Evolutionary conservation across 2,113 vertebrate species (phyloP), one percentile per base, ranked within the genome.

Genomic region (Micronisus gabar): DNA sequence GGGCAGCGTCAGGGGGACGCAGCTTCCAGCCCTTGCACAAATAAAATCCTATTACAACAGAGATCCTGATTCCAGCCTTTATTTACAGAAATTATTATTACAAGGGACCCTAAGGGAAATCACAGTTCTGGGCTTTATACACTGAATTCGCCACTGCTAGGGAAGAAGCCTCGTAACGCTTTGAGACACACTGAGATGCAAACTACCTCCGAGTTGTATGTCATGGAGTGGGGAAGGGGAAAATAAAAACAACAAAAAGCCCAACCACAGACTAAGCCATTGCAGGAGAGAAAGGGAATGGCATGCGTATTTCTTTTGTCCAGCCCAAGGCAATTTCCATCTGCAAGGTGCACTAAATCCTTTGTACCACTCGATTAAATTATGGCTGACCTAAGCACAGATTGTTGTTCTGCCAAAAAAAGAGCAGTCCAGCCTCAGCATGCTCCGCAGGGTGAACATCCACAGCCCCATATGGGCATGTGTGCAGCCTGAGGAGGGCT

Each of bases 51-150:
- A 76, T 97, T 95, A 88, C 94, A 95, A 88, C 20, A 7, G 79
- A 76, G 81, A 93, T 93, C 93, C 94, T 34, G 61, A 92, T 93
- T 90, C 86, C 72, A 97, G 86, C 75, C 92, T 96, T 96, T 97
- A 97, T 97, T 97, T 98, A 97, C 95, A 96, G 96, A 96, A 97
- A 96, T 97, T 93, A 93, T 95, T 96, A 97, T 92, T 96, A 94
- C 90, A 92, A 95, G 88, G 72, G 26, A 97, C 68, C 96, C 95
- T 66, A 34, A 87, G 95, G 97, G 96, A 98, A 97, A 97, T 97
- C 94, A 96, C 2, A 11, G 81, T 18, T 96, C 92, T 71, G 15
- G 67, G 93, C 80, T 94, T 88, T 86, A 82, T 53, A 79, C 32
- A n/a, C 81, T 34, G 70, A 96, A 97, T 97, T 96, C 58, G 55